phyloP scores from a whole-genome alignment of 2,113 vertebrate genomes.

The Paradisaea rubra region DNA sequence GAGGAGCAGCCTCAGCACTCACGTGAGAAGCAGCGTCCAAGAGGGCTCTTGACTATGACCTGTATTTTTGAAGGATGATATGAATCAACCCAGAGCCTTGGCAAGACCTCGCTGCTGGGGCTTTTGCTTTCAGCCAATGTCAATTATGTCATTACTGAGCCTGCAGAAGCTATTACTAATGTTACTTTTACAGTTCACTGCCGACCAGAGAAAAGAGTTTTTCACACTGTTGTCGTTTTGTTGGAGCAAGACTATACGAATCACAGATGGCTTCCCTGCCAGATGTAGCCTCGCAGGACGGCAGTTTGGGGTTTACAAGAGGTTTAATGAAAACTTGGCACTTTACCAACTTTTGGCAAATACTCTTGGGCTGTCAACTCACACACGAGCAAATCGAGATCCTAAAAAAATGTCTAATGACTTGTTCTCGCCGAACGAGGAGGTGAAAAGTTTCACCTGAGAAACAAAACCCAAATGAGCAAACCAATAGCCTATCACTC shows the following conservation, averaged over 20 bases:
- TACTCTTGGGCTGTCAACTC: constrained; percentile 65
- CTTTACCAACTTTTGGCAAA: constrained; percentile 61
- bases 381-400: constrained; percentile 13
- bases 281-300: constrained; percentile 73
- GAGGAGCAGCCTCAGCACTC: background rate
- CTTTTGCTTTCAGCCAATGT: constrained; percentile 66
- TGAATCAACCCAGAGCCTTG: constrained; percentile 61
- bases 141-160: constrained; percentile 75
- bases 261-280: constrained; percentile 76
- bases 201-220: constrained; percentile 74
- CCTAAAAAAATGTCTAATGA: constrained; percentile 25
- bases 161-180: constrained; percentile 80
- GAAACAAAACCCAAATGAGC: constrained; percentile 43
- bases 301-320: constrained; percentile 73
- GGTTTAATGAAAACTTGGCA: constrained; percentile 79
- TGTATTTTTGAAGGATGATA: constrained; percentile 51
- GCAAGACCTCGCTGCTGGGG: constrained; percentile 32
- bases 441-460: constrained; percentile 60
- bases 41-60: constrained; percentile 35
- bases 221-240: constrained; percentile 79
- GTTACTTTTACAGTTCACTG: constrained; percentile 78
- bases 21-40: background rate
- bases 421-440: background rate
- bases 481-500: background rate
- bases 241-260: constrained; percentile 72